Evolutionary conservation across 2,888 invertebrate genomes (phyloP).

Genomic region (Drosophila histrio): DNA sequence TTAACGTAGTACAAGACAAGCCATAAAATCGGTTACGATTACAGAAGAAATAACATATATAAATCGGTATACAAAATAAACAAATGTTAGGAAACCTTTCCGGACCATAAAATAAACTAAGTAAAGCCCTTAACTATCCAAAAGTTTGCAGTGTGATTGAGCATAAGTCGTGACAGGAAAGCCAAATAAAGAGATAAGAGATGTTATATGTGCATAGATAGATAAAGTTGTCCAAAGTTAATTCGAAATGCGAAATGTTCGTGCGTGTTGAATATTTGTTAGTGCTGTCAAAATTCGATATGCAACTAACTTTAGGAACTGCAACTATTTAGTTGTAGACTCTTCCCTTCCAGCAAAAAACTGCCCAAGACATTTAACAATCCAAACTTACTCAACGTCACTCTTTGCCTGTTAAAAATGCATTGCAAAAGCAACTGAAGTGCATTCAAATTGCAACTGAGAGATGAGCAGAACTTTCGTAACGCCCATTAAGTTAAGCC

Average conservation of each 20-base stretch:
- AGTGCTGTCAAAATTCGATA: not conserved
- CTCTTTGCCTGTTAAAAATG: not conserved
- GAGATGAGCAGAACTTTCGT: conserved; percentile 41
- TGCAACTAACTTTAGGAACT: not conserved
- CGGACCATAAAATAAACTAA: not conserved
- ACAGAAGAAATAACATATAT: not conserved
- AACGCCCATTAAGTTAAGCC: conserved; percentile 12
- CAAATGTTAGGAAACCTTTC: not conserved
- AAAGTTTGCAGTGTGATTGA: not conserved
- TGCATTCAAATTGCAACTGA: conserved; percentile 27
- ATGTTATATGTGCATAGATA: not conserved
- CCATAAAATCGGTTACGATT: conserved; percentile 14
- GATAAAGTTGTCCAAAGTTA: not conserved
- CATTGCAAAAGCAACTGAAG: conserved; percentile 15
- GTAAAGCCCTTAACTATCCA: not conserved
- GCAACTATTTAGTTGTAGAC: not conserved
- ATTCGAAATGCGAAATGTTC: not conserved
- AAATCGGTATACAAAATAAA: not conserved
- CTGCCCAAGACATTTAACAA: not conserved
- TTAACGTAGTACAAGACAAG: conserved; percentile 19
- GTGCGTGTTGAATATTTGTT: not conserved
- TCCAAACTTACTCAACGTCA: not conserved
- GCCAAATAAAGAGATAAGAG: not conserved
- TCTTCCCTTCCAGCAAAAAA: not conserved
- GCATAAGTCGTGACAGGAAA: not conserved